Evolutionary conservation across 1,140 invertebrate genomes (phyloP).

Genomic region (Neodiprion lecontei): DNA sequence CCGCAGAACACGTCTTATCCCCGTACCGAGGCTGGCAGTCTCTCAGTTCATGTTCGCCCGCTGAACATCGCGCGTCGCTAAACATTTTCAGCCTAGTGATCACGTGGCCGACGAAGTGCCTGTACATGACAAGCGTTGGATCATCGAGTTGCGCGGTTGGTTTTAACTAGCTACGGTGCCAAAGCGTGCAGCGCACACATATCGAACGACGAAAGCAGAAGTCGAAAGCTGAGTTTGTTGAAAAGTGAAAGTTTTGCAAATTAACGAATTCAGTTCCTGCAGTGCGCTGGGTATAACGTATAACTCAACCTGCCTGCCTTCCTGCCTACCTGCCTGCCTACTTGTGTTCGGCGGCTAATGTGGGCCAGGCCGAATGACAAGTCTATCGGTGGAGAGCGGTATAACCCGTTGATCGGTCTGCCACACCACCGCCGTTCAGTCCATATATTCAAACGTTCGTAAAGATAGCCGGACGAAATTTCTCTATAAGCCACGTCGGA

Average conservation of each 20-base stretch:
- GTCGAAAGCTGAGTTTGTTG: conserved; percentile 8
- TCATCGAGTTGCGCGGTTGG: conserved; percentile 2
- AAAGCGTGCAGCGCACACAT: not conserved
- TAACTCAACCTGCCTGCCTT: too few relatives aligned
- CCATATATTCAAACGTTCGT: not conserved
- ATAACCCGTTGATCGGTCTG: not conserved
- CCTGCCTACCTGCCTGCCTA: too few relatives aligned
- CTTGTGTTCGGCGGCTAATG: not conserved
- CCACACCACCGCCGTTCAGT: too few relatives aligned
- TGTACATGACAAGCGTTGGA: not conserved
- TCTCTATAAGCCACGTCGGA: not conserved
- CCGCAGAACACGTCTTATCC: conserved; percentile 36
- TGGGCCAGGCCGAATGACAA: not conserved
- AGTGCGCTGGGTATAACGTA: too few relatives aligned
- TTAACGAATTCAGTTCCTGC: conserved; percentile 6
- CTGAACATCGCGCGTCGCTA: conserved; percentile 37
- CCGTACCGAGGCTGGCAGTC: conserved; percentile 40
- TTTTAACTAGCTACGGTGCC: not conserved
- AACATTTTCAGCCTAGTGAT: not conserved
- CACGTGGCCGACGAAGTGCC: not conserved
- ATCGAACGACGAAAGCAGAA: not conserved
- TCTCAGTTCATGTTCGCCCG: conserved; percentile 54
- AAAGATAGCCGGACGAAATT: not conserved
- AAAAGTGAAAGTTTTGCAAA: conserved; percentile 16
- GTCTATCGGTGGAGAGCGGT: not conserved